Conservation (phyloP, 2,888 invertebrate species). For the Lepidocyrtinus sp. region DNA sequence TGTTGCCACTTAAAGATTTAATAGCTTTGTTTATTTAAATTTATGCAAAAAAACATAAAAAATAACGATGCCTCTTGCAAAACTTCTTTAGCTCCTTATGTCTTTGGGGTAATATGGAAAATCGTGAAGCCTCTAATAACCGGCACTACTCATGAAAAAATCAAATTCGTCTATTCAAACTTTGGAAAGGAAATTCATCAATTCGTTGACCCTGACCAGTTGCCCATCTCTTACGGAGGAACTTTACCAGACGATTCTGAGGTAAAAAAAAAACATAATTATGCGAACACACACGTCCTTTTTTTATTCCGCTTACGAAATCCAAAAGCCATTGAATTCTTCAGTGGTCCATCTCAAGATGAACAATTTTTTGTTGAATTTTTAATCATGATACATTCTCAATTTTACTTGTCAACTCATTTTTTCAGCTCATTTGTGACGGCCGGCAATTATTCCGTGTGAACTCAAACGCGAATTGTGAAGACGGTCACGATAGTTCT, state of each 20-base stretch:
- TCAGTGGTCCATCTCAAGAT: not conserved
- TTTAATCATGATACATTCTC: slow-evolving; percentile 1
- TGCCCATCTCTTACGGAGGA: slow-evolving; percentile 41
- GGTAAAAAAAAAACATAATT: slow-evolving; percentile 24
- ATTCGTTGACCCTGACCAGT: slow-evolving; percentile 52
- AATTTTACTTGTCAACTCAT: not conserved
- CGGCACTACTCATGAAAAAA: slow-evolving; percentile 50
- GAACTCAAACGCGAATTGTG: slow-evolving; percentile 39
- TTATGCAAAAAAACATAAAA: too few relatives aligned
- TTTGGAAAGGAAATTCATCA: slow-evolving; percentile 43
- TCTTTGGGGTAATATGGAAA: slow-evolving; percentile 44
- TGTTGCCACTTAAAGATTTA: not conserved
- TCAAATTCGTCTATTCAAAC: slow-evolving; percentile 46
- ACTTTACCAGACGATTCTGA: slow-evolving; percentile 51
- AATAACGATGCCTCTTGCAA: too few relatives aligned
- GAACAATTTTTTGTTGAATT: slow-evolving; percentile 6
- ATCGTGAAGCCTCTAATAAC: slow-evolving; percentile 48
- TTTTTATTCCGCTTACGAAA: too few relatives aligned
- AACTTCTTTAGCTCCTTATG: slow-evolving; percentile 43
- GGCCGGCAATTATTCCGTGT: slow-evolving; percentile 36
- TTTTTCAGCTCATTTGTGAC: slow-evolving; percentile 38
- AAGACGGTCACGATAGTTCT: not conserved
- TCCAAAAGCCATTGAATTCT: not conserved
- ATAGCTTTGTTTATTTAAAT: too few relatives aligned
- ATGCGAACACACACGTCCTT: too few relatives aligned